Percentiles rank a stretch among this genome's conserved stretches.
Evolutionary conservation across 2,113 vertebrate species (phyloP).

Genomic region (Casuarius casuarius): DNA sequence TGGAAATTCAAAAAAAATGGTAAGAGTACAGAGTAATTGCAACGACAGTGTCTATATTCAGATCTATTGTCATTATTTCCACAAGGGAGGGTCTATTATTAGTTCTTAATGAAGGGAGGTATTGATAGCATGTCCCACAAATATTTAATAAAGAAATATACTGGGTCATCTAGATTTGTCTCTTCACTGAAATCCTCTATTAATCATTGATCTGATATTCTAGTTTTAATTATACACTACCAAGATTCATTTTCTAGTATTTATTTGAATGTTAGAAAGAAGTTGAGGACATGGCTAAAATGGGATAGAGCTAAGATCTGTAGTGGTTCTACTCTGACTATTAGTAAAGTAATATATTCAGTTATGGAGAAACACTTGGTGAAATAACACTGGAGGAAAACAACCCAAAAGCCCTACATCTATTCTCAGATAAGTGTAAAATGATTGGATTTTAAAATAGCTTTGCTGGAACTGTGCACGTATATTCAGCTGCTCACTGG

Average conservation of each 20-base stretch:
- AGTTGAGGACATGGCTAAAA: neutral
- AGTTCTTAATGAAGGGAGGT: neutral
- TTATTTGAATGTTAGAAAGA: neutral
- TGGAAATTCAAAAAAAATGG: neutral
- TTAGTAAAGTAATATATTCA: neutral
- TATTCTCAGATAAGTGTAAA: neutral
- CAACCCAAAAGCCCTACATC: neutral
- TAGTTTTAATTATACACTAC: neutral
- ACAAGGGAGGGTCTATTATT: neutral
- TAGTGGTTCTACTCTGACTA: neutral
- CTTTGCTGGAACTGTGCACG: neutral
- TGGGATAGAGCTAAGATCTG: neutral
- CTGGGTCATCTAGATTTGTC: neutral
- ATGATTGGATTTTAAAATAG: neutral
- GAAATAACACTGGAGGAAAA: neutral
- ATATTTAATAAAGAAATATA: neutral
- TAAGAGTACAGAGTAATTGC: neutral
- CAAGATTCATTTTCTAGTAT: neutral
- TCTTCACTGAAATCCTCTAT: neutral
- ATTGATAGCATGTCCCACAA: neutral
- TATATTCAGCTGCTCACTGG: neutral
- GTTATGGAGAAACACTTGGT: neutral
- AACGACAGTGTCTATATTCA: fast-evolving
- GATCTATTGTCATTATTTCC: neutral
- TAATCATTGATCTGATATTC: neutral